Evolutionary conservation across 1,140 invertebrate genomes (phyloP).

Genomic region (Trichogramma pretiosum): DNA sequence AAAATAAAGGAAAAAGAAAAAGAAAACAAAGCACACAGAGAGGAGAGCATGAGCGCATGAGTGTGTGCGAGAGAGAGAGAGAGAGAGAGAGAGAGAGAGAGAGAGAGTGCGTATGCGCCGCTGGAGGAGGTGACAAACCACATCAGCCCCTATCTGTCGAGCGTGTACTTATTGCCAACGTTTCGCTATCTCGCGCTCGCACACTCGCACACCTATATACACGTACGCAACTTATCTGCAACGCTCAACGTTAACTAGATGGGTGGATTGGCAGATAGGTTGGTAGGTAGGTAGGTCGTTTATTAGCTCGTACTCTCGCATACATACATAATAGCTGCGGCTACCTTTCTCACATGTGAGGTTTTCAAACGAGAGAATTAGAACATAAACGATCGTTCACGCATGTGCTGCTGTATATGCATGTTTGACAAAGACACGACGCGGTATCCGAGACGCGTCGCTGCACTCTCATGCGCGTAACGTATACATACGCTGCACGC

Average conservation of each 20-base stretch:
- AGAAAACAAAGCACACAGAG: background rate
- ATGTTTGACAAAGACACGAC: too few relatives aligned
- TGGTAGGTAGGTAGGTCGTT: slow-evolving; percentile 40
- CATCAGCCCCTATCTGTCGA: slow-evolving; percentile 38
- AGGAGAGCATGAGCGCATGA: slow-evolving; percentile 4
- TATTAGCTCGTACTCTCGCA: too few relatives aligned
- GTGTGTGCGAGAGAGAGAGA: slow-evolving; percentile 7
- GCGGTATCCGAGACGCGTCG: too few relatives aligned
- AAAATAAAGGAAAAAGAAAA: background rate
- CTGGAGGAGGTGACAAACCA: too few relatives aligned
- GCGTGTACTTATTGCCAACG: slow-evolving; percentile 38
- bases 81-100: slow-evolving; percentile 20
- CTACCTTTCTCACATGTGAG: too few relatives aligned
- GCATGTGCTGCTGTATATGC: too few relatives aligned
- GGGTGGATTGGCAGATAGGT: slow-evolving; percentile 36
- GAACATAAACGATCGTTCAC: too few relatives aligned
- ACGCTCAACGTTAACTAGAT: slow-evolving; percentile 12
- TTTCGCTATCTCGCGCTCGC: slow-evolving; percentile 21
- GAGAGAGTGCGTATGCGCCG: slow-evolving; percentile 16
- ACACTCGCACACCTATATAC: slow-evolving; percentile 26
- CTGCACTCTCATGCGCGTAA: too few relatives aligned
- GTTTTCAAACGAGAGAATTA: too few relatives aligned
- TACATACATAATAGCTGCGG: too few relatives aligned
- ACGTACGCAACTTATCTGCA: background rate
- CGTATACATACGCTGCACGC: too few relatives aligned